A percentile compares a stretch with the other conserved stretches of the same genome.
phyloP scores from a whole-genome alignment of 2,113 vertebrate species.

The Zosterops lateralis region DNA sequence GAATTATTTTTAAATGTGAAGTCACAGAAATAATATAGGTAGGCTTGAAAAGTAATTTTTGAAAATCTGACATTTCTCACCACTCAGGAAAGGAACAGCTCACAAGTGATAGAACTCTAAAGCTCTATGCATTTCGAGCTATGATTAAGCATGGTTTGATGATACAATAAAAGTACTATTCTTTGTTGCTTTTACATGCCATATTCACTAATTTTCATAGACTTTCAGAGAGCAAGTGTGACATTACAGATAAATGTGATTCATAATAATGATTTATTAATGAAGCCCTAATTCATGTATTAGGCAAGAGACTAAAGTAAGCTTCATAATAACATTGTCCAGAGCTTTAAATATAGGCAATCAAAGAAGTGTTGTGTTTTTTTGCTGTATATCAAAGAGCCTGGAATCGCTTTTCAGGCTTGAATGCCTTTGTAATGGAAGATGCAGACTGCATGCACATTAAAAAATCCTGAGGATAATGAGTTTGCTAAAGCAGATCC shows the following conservation, averaged over 20 bases:
- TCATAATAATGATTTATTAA: not conserved
- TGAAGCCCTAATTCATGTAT: not conserved
- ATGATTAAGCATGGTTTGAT: not conserved
- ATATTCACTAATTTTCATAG: not conserved
- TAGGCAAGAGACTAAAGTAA: not conserved
- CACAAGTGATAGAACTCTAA: rapidly evolving
- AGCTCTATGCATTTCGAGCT: not conserved
- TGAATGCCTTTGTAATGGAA: constrained; percentile 15
- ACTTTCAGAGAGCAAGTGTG: not conserved
- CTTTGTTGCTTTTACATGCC: not conserved
- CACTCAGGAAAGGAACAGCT: not conserved
- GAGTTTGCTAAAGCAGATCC: not conserved
- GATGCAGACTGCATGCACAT: not conserved
- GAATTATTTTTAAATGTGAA: not conserved
- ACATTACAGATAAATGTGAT: not conserved
- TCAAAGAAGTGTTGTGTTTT: not conserved
- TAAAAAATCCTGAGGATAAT: not conserved
- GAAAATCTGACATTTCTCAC: not conserved
- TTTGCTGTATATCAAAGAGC: not conserved
- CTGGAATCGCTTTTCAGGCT: not conserved
- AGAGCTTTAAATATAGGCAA: not conserved
- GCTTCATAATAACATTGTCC: not conserved
- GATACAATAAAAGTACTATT: not conserved
- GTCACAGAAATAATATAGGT: not conserved
- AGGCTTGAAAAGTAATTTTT: not conserved